Evolutionary conservation across 2,113 vertebrate species (phyloP).

Genomic region (Nymphicus hollandicus): DNA sequence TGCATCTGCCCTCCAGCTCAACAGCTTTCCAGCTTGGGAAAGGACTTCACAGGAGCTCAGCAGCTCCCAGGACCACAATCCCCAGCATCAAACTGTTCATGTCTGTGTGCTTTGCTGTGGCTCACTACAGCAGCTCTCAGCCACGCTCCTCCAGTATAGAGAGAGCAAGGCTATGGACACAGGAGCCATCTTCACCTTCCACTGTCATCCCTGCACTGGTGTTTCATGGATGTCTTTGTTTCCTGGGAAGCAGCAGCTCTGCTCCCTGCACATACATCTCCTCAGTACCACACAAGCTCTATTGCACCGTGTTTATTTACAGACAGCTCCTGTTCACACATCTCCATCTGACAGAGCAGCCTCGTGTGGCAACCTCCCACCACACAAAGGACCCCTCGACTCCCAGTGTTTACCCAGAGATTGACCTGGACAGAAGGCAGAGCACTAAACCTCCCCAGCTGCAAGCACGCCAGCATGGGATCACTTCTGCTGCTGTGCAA

Average conservation of each 20-base stretch:
- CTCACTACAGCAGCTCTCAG: not conserved
- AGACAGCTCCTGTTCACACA: not conserved
- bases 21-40: not conserved
- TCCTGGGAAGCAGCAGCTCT: not conserved
- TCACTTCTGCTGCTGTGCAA: not conserved
- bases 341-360: not conserved
- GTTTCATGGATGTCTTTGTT: not conserved
- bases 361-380: not conserved
- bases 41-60: fast-evolving
- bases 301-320: not conserved
- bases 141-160: not conserved
- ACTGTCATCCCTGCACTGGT: too few relatives aligned
- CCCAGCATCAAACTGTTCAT: not conserved
- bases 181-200: not conserved
- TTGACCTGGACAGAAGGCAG: not conserved
- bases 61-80: not conserved
- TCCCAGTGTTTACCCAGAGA: not conserved
- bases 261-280: not conserved
- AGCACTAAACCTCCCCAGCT: not conserved
- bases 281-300: not conserved
- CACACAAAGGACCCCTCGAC: not conserved
- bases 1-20: not conserved
- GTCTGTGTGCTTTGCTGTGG: not conserved
- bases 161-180: not conserved
- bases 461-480: not conserved